Conservation (phyloP, 2,888 invertebrate genomes). For the Fissipunctia ypsillon region DNA sequence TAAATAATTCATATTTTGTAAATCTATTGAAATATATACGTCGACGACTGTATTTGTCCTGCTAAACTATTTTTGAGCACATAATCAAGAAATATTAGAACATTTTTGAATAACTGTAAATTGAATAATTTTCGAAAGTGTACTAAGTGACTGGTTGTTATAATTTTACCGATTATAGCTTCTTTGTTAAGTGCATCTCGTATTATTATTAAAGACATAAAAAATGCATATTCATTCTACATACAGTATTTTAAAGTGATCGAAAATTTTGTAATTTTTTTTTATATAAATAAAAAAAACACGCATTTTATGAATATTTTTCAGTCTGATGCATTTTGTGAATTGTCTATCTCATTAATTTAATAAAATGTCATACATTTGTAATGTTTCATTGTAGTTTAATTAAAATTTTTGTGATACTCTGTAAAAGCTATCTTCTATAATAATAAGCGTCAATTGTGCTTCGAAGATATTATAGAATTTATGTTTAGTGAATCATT, state of each 20-base stretch:
- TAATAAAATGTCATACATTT: constrained; percentile 18
- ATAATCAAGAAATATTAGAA: constrained; percentile 2
- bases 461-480: constrained; percentile 33
- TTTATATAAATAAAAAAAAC: no score
- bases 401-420: constrained; percentile 51
- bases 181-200: not conserved
- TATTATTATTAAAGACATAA: not conserved
- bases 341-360: constrained; percentile 42
- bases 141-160: constrained; percentile 8
- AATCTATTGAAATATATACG: constrained; percentile 34
- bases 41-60: constrained; percentile 20
- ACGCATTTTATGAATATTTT: constrained; percentile 43
- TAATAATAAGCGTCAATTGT: constrained; percentile 53
- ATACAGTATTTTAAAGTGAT: constrained; percentile 21
- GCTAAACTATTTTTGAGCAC: constrained; percentile 19
- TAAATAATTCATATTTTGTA: constrained; percentile 68
- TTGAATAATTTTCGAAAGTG: not conserved
- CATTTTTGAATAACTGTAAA: not conserved
- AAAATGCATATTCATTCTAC: constrained; percentile 2
- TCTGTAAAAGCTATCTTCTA: constrained; percentile 34
- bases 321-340: constrained; percentile 49
- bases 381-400: constrained; percentile 31
- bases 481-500: constrained; percentile 63
- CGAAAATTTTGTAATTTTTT: no score
- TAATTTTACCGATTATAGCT: constrained; percentile 9